Percentiles rank a stretch among this genome's conserved stretches.
These are phyloP conservation scores for Microcebus murinus DNA, from an alignment of 2,113 vertebrate species.

Conservation along the genomic window DNA sequence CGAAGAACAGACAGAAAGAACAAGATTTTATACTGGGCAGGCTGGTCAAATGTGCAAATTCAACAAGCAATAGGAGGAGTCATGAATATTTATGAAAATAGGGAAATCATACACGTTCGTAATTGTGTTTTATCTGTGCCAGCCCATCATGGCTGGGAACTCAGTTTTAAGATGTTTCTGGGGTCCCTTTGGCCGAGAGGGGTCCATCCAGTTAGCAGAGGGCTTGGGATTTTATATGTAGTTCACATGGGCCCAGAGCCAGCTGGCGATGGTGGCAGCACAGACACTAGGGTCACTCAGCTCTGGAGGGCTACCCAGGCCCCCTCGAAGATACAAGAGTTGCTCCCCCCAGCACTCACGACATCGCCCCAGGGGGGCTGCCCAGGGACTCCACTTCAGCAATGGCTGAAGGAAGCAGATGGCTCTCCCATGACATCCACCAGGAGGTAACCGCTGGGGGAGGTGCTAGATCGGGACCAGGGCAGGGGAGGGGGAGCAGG, in stretches of 20 bases:
- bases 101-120: too few species aligned
- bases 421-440: neutral
- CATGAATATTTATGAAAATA: too few species aligned
- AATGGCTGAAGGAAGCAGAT: neutral
- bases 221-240: too few species aligned
- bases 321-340: conserved; percentile 75
- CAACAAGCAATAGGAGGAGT: too few species aligned
- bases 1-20: too few species aligned
- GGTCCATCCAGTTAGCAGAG: too few species aligned
- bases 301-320: neutral
- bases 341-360: conserved; percentile 79
- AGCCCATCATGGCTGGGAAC: too few species aligned
- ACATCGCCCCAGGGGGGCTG: conserved; percentile 72
- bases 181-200: too few species aligned
- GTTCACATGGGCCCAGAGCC: neutral
- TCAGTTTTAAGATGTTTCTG: too few species aligned
- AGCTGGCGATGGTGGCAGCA: neutral
- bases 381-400: accelerated
- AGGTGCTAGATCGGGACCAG: neutral
- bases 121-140: too few species aligned
- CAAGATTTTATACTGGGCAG: too few species aligned
- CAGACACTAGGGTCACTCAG: conserved; percentile 25
- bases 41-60: too few species aligned
- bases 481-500: neutral
- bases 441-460: neutral